Evolutionary conservation across 1,140 invertebrate species (phyloP).

Genomic region (Pseudomyrmex pallidus): DNA sequence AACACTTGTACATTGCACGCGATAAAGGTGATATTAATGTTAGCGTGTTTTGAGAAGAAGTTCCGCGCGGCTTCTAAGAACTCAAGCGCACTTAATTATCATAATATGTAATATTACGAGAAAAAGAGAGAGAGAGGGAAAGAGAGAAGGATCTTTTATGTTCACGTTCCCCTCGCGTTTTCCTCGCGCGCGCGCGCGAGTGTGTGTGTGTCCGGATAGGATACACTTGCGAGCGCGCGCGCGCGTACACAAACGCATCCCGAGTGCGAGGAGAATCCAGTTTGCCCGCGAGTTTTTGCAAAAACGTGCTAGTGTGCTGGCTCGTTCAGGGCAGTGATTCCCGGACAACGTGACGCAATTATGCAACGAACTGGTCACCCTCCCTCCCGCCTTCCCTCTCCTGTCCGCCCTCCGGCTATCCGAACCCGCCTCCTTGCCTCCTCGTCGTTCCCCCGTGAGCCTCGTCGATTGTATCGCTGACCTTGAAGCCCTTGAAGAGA

Average conservation of each 20-base stretch:
- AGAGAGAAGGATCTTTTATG: constrained; percentile 19
- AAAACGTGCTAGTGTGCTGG: constrained; percentile 31
- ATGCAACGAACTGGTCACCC: constrained; percentile 67
- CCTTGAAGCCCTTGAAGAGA: constrained; percentile 68
- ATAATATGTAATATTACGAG: constrained; percentile 15
- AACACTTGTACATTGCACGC: too few species aligned
- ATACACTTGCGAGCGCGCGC: constrained; percentile 10
- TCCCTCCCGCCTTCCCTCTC: background rate
- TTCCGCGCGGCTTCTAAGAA: background rate
- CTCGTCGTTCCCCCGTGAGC: background rate
- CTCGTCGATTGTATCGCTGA: constrained; percentile 65
- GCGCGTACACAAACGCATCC: constrained; percentile 3
- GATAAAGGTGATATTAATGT: constrained; percentile 5
- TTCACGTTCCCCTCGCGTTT: background rate
- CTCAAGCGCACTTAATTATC: constrained; percentile 10
- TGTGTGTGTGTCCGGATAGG: background rate
- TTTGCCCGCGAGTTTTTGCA: constrained; percentile 65
- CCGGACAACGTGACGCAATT: constrained; percentile 73
- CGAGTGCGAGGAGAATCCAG: constrained; percentile 60
- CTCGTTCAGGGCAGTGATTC: constrained; percentile 63
- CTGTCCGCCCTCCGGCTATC: background rate
- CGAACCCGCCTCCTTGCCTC: background rate
- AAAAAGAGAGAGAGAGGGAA: too few species aligned
- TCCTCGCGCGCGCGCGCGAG: background rate
- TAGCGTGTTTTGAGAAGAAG: background rate